phyloP scores from a whole-genome alignment of 2,888 invertebrate species.

The Drosophila longiperda region DNA sequence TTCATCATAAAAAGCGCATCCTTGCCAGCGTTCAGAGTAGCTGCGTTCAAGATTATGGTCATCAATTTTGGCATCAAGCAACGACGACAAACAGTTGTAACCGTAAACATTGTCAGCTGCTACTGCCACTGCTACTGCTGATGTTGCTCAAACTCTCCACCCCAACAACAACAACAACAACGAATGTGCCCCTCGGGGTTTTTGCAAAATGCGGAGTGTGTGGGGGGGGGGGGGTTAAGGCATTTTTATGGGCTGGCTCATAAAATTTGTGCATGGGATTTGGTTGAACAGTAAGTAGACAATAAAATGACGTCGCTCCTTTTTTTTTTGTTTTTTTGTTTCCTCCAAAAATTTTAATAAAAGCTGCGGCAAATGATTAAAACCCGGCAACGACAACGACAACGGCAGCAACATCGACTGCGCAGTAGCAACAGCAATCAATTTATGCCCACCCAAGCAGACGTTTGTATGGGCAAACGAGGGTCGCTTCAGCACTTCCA shows the following conservation, averaged over 20 bases:
- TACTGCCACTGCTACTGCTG: conserved; percentile 35
- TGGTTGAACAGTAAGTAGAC: conserved; percentile 75
- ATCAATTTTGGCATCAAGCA: conserved; percentile 83
- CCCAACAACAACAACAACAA: conserved; percentile 45
- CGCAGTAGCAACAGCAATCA: conserved; percentile 64
- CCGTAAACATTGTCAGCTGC: conserved; percentile 75
- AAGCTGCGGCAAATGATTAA: conserved; percentile 75
- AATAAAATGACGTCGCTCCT: conserved; percentile 76
- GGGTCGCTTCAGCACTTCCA: conserved; percentile 66
- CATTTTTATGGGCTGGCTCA: conserved; percentile 77
- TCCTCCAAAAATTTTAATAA: conserved; percentile 70
- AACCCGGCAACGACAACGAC: conserved; percentile 52
- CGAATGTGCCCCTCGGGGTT: conserved; percentile 75
- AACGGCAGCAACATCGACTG: conserved; percentile 28
- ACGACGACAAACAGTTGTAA: conserved; percentile 74
- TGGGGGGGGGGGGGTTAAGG: conserved; percentile 49
- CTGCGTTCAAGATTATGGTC: conserved; percentile 81
- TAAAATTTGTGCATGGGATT: conserved; percentile 81
- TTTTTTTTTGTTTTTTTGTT: conserved; percentile 15
- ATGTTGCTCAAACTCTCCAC: conserved; percentile 5
- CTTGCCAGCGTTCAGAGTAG: conserved; percentile 55
- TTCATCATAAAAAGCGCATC: conserved; percentile 80
- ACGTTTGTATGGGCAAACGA: conserved; percentile 43
- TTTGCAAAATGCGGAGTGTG: conserved; percentile 35
- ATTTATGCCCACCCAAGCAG: conserved; percentile 71